Base-by-base conservation (phyloP, 1,140 invertebrate genomes). In the Drosophila arawakana region DNA sequence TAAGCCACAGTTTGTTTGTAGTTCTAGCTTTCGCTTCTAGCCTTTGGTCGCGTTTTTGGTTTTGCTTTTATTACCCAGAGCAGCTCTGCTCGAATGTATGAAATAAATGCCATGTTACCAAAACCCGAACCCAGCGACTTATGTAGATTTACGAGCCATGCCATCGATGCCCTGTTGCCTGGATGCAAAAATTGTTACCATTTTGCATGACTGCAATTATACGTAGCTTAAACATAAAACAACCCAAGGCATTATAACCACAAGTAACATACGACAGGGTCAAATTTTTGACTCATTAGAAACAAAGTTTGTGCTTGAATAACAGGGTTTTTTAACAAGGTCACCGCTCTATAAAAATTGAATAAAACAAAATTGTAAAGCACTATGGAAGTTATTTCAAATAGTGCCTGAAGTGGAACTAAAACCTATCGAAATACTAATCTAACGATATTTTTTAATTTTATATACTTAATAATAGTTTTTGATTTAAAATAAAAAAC, bases 91-190 rank as follows among this genome's bases (percentile, higher is more conserved):
- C 75, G 83, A 89, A 89, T 89, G 89, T 88, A 89, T 83, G 84
- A 89, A 88, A 89, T 88, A 83, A 89, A 88, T 88, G 80, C 77
- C 59, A 55, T 58, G 25, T 61, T 65, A 21, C 10, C 35, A 57
- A 30, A 34, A 30, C 50, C 35, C 35, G 15, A 5, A 50, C 37
- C 69, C 54, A 21, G 54, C 57, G 73, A 72, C 69, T 67, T 67
- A 71, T 71, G 46, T 58, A 77, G 83, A 88, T 88, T 89, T 89
- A 88, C 84, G 84, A 68, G 84, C 41, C 83, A 83, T 83, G 84
- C 83, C 77, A 83, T 89, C 84, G 80, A 89, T 88, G 84, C 61
- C 61, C 77, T 78, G 73, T 77, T 65, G 73, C 73, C 54, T 8
- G 73, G 73, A 2, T 43, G 41, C 25, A 30, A 30, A 30, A 30